Conservation (phyloP, 2,888 invertebrate genomes). For the Theretra japonica region DNA sequence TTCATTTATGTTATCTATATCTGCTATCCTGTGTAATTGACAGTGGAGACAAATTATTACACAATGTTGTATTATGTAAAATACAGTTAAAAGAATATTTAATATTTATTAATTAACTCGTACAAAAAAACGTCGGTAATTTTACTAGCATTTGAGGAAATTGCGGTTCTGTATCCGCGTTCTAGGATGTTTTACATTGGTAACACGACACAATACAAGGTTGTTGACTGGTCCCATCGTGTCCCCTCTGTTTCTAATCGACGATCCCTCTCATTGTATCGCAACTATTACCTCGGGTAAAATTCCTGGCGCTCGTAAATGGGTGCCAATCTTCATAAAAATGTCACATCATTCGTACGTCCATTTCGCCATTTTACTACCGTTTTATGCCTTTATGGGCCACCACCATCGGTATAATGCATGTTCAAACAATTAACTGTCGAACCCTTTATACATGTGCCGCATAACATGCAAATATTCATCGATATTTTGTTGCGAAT, state of each 20-base stretch:
- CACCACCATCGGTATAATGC: slow-evolving; percentile 40
- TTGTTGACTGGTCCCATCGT: slow-evolving; percentile 18
- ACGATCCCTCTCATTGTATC: slow-evolving; percentile 48
- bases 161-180: neutral
- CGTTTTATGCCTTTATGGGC: slow-evolving; percentile 45
- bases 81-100: too few species aligned
- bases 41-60: too few species aligned
- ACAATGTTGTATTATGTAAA: too few species aligned
- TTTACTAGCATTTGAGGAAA: neutral
- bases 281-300: slow-evolving; percentile 44
- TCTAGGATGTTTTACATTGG: neutral
- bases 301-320: slow-evolving; percentile 53
- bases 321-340: slow-evolving; percentile 54
- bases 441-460: neutral
- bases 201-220: neutral
- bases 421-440: slow-evolving; percentile 45
- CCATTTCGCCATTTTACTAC: slow-evolving; percentile 50
- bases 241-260: slow-evolving; percentile 45
- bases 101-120: too few species aligned
- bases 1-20: too few species aligned
- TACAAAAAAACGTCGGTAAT: neutral
- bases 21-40: too few species aligned
- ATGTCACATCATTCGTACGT: slow-evolving; percentile 51
- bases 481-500: too few species aligned
- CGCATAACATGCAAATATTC: too few species aligned